Evolutionary conservation across 2,797 vertebrate species (phyloP).

Genomic region (Iguana delicatissima): DNA sequence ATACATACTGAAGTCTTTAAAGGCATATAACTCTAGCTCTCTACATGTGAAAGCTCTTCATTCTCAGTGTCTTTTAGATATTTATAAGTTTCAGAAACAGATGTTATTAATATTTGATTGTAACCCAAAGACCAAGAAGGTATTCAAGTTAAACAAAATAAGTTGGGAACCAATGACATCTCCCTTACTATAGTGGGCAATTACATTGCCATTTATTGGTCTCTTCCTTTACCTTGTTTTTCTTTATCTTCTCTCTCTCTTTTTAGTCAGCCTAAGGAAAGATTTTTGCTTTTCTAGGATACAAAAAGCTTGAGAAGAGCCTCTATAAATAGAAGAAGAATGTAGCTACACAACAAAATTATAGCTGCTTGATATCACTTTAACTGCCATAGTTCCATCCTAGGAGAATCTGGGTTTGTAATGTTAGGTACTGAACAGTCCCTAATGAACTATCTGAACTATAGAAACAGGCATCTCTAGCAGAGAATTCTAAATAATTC

Average conservation of each 20-base stretch:
- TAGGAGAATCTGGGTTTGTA: too few relatives aligned
- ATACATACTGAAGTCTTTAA: constrained; percentile 54
- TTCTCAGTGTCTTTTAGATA: constrained; percentile 41
- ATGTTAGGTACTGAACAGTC: too few relatives aligned
- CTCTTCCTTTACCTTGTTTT: neutral
- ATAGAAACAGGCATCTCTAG: too few relatives aligned
- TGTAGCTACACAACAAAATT: too few relatives aligned
- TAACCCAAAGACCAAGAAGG: constrained; percentile 9
- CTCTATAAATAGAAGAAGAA: neutral
- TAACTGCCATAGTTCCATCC: too few relatives aligned
- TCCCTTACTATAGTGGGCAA: neutral
- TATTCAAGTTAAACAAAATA: constrained; percentile 24
- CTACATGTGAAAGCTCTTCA: constrained; percentile 41
- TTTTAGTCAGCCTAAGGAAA: neutral
- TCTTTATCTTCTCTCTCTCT: neutral
- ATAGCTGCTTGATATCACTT: too few relatives aligned
- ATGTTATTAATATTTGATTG: constrained; percentile 45
- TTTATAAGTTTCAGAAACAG: constrained; percentile 47
- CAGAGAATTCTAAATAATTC: too few relatives aligned
- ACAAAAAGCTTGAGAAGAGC: too few relatives aligned
- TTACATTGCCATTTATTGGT: neutral
- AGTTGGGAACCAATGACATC: neutral
- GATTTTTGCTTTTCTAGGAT: neutral
- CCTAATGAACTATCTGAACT: too few relatives aligned
- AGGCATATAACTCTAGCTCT: constrained; percentile 43